Percentiles rank a stretch among this genome's conserved stretches.
phyloP scores from a whole-genome alignment of 2,113 vertebrate genomes.

The Larimichthys crocea region DNA sequence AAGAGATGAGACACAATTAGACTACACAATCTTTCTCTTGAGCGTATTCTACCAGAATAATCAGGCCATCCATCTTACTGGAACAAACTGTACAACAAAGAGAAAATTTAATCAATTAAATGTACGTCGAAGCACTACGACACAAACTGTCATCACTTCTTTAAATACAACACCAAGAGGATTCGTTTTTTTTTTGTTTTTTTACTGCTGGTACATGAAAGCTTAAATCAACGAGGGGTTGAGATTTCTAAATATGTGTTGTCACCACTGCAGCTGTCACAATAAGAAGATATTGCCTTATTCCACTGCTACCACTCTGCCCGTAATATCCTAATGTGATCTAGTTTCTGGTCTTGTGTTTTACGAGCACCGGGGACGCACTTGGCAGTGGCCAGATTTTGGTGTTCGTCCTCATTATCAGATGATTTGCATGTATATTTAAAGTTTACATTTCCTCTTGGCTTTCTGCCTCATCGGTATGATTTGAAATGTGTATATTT shows the following conservation, averaged over 20 bases:
- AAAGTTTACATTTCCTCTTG: background rate
- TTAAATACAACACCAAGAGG: background rate
- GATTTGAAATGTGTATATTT: background rate
- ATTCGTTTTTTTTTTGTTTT: too few species aligned
- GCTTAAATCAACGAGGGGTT: background rate
- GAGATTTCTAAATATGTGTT: background rate
- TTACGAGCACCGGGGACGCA: background rate
- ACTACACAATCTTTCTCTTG: conserved; percentile 26
- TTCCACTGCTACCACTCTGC: background rate
- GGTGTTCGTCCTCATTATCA: too few species aligned
- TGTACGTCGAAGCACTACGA: background rate
- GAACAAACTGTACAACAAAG: background rate
- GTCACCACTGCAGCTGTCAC: background rate
- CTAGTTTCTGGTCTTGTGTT: background rate
- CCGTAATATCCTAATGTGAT: background rate
- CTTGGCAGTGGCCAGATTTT: background rate
- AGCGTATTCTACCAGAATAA: conserved; percentile 38
- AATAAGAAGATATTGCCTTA: background rate
- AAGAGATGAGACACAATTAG: conserved; percentile 44
- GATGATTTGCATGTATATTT: background rate
- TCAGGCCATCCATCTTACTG: conserved; percentile 45
- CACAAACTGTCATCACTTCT: background rate
- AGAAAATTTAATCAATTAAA: conserved; percentile 26
- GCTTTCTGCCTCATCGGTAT: background rate
- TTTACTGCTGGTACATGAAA: background rate